Conservation (phyloP, 2,888 invertebrate genomes). For the Pollenia angustigena region DNA sequence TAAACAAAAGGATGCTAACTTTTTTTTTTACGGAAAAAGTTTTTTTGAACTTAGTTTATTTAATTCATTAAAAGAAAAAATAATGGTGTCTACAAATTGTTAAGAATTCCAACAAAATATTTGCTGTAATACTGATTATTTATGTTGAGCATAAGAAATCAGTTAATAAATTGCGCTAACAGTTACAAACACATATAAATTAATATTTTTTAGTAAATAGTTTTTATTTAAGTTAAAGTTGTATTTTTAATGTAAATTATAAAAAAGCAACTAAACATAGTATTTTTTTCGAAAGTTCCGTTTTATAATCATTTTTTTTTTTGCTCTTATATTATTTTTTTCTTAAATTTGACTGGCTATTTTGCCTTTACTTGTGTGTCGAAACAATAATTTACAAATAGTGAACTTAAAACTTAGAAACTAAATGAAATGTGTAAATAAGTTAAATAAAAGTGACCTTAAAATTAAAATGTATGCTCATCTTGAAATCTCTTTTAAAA, state of each 20-base stretch:
- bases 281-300: slow-evolving; percentile 31
- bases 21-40: slow-evolving; percentile 22
- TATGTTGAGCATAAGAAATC: slow-evolving; percentile 79
- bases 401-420: slow-evolving; percentile 35
- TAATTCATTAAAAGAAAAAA: slow-evolving; percentile 12
- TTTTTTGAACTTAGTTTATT: slow-evolving; percentile 34
- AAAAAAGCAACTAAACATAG: slow-evolving; percentile 19
- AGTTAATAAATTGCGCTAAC: slow-evolving; percentile 29
- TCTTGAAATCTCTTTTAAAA: slow-evolving; percentile 33
- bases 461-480: slow-evolving; percentile 59
- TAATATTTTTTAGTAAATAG: slow-evolving; percentile 21
- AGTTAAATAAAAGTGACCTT: slow-evolving; percentile 71
- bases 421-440: slow-evolving; percentile 54
- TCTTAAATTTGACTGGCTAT: too few species aligned
- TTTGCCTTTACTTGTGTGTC: slow-evolving; percentile 21
- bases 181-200: slow-evolving; percentile 44
- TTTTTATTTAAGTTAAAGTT: slow-evolving; percentile 42
- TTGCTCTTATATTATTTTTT: background rate
- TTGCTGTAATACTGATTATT: slow-evolving; percentile 64
- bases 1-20: slow-evolving; percentile 22
- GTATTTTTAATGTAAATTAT: slow-evolving; percentile 30
- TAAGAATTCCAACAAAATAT: slow-evolving; percentile 22
- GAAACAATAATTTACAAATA: slow-evolving; percentile 55
- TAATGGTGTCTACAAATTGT: slow-evolving; percentile 59
- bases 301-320: slow-evolving; percentile 26